Percentiles rank a stretch among this genome's conserved stretches.
Evolutionary conservation across 2,113 vertebrate species (phyloP).

Genomic region (Progne subis): DNA sequence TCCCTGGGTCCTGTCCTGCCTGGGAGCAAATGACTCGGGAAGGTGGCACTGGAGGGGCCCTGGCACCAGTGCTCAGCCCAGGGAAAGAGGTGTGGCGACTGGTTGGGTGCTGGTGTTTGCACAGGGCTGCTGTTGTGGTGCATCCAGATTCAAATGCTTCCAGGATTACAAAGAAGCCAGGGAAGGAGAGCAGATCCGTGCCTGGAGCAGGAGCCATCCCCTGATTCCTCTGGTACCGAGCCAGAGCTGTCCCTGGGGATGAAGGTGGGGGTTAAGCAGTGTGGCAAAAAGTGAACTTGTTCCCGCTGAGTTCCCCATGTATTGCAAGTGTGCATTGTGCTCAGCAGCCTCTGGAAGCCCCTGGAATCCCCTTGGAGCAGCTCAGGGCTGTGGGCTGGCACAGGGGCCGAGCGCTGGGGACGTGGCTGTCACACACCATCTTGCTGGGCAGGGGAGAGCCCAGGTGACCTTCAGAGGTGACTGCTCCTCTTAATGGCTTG

Average conservation of each 20-base stretch:
- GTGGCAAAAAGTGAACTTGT: neutral
- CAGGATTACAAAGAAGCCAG: neutral
- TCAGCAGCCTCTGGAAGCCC: neutral
- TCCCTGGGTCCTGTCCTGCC: neutral
- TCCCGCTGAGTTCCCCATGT: accelerated
- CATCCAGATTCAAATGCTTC: neutral
- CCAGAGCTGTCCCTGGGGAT: neutral
- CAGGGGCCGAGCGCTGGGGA: neutral
- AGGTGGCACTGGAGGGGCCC: neutral
- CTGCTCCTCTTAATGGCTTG: slow-evolving; percentile 24
- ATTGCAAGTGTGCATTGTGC: neutral
- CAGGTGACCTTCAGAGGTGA: slow-evolving; percentile 40
- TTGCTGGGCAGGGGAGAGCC: neutral
- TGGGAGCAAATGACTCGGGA: neutral
- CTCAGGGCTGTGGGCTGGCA: neutral
- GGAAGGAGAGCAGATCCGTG: neutral
- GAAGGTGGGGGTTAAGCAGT: neutral
- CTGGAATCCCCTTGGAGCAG: neutral
- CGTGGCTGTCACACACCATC: neutral
- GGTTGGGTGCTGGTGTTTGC: neutral
- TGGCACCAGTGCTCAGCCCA: neutral
- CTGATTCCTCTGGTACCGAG: neutral
- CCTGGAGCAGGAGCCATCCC: neutral
- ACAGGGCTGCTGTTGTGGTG: neutral
- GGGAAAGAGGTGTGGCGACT: neutral